Evolutionary conservation across 2,113 vertebrate species (phyloP), one percentile per base, ranked within the genome.

Genomic region (Thomomys bottae): DNA sequence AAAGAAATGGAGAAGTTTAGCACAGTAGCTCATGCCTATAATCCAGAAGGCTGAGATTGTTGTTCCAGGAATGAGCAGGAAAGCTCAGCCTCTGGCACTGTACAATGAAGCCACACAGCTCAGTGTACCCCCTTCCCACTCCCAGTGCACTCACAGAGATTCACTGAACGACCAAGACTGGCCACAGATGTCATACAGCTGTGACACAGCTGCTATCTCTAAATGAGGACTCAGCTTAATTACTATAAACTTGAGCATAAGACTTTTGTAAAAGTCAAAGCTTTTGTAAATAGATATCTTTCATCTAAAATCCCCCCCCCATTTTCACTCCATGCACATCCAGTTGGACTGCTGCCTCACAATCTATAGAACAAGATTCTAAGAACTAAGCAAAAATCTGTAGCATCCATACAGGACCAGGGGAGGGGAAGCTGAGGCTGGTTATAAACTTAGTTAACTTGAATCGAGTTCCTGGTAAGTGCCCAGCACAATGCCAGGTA

Each of bases 131-230:
- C 23, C 59, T 78, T 57, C 49, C 20, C 26, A 17, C 18, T 21
- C 5, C 14, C 0, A 12, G 49, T 49, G 45, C 12, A 49, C 8
- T 49, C 45, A 49, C 45, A 49, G 45, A 49, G 45, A 8, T 49
- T 8, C 45, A 49, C 45, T 12, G 45, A 49, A 49, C 45, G 12
- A 8, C 12, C 8, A 49, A 12, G 45, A 49, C 45, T 49, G 45
- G 45, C 45, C 45, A 49, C 45, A 49, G 45, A 49, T 12, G 12
- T 11, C 12, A 8, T 49, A 49, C 45, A 49, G 45, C 54, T 17
- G 2, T 6, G 0, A 10, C 2, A 9, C 36, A 6, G 4, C 15
- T 10, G n/a, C 2, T 67, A 26, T 18, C 32, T n/a, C 3, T 57
- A 11, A 9, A 40, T 6, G 10, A 40, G 70, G 63, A 21, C 45